Conservation (phyloP, 2,113 vertebrate genomes). For the Chionomys nivalis region DNA sequence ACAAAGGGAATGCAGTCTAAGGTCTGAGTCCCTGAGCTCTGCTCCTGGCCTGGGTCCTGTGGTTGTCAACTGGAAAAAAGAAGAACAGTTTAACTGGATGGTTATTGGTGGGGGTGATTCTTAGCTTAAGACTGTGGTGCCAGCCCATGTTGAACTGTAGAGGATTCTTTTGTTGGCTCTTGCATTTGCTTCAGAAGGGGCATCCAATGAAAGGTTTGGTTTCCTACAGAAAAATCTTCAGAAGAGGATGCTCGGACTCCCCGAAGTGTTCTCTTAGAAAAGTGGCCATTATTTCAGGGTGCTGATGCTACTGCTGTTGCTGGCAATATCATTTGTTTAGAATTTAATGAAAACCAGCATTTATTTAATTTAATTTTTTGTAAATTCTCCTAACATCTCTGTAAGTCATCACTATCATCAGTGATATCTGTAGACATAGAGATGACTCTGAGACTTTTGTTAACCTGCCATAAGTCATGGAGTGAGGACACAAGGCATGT, state of each 20-base stretch:
- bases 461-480: neutral
- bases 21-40: neutral
- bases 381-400: neutral
- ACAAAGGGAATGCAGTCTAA: neutral
- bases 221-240: neutral
- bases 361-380: slow-evolving; percentile 2
- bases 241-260: neutral
- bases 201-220: neutral
- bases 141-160: neutral
- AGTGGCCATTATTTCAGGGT: neutral
- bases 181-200: neutral
- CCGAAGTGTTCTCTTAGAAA: neutral
- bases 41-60: neutral
- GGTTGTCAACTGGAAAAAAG: neutral
- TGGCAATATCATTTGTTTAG: neutral
- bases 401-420: neutral
- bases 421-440: neutral
- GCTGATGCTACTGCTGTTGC: neutral
- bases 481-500: neutral
- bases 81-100: neutral
- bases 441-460: neutral
- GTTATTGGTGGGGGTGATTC: neutral
- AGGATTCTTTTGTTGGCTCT: neutral
- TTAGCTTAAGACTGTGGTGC: neutral
- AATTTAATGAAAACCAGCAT: neutral